Conservation (phyloP, 2,113 vertebrate species). For the Camelus dromedarius region DNA sequence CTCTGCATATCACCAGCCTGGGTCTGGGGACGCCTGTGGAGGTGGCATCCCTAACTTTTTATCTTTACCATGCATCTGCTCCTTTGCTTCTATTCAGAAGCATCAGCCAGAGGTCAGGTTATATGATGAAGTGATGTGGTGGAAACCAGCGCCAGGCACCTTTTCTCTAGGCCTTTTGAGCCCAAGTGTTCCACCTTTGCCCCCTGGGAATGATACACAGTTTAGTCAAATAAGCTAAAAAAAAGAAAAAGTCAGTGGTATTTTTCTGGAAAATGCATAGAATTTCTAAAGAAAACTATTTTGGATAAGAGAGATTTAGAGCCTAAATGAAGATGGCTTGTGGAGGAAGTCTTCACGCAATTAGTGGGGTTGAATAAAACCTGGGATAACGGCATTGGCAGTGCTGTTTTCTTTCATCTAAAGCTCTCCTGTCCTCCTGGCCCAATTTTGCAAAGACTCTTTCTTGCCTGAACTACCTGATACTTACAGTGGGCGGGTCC, state of each 20-base stretch:
- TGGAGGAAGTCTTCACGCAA: neutral
- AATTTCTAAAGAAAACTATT: conserved; percentile 8
- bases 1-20: fast-evolving
- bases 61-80: neutral
- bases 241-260: neutral
- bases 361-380: neutral
- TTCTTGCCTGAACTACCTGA: neutral
- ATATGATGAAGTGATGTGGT: neutral
- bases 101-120: neutral
- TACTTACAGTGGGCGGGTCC: neutral
- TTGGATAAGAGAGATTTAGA: neutral
- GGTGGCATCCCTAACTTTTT: neutral
- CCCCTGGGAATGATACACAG: neutral
- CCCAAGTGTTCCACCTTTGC: neutral
- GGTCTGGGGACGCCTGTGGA: neutral
- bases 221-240: neutral
- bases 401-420: neutral
- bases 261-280: neutral
- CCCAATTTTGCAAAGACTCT: neutral
- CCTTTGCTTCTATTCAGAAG: neutral
- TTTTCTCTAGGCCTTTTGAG: neutral
- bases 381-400: neutral
- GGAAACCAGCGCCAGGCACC: neutral
- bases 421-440: neutral
- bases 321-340: neutral